Evolutionary conservation across 2,888 invertebrate genomes (phyloP).

Genomic region (Eudasyphora cyanicolor): DNA sequence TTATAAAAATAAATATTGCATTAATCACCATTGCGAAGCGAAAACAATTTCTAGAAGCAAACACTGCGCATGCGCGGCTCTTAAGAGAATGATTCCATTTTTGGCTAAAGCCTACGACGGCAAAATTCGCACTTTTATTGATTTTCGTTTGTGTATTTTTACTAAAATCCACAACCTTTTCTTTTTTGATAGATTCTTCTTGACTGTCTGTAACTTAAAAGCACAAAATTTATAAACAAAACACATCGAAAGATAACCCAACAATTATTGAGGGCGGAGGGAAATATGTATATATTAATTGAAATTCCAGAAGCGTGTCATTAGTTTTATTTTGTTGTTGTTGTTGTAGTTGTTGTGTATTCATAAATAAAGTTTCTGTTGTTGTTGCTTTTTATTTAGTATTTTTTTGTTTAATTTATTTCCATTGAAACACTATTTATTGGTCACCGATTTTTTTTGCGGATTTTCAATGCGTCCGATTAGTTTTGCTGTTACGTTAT

Average conservation of each 20-base stretch:
- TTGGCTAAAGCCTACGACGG: neutral
- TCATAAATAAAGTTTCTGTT: slow-evolving; percentile 8
- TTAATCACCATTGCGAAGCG: neutral
- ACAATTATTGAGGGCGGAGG: neutral
- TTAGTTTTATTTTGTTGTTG: neutral
- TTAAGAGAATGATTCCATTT: neutral
- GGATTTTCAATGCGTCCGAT: neutral
- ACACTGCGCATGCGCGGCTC: neutral
- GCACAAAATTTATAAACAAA: slow-evolving; percentile 9
- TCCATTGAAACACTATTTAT: slow-evolving; percentile 10
- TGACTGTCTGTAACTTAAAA: slow-evolving; percentile 10
- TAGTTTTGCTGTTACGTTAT: neutral
- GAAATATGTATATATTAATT: neutral
- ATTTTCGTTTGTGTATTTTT: neutral
- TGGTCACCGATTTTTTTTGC: neutral
- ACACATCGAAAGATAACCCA: neutral
- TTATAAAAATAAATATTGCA: no score
- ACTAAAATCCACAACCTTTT: no score
- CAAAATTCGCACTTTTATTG: slow-evolving; percentile 9
- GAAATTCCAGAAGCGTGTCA: neutral
- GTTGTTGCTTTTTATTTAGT: slow-evolving; percentile 2
- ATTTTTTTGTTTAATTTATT: slow-evolving; percentile 42
- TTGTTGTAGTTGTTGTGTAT: neutral
- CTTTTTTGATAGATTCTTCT: neutral
- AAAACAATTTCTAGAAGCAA: no score